Evolutionary conservation across 2,888 invertebrate species (phyloP).

Genomic region (Sarcophaga rosellei): DNA sequence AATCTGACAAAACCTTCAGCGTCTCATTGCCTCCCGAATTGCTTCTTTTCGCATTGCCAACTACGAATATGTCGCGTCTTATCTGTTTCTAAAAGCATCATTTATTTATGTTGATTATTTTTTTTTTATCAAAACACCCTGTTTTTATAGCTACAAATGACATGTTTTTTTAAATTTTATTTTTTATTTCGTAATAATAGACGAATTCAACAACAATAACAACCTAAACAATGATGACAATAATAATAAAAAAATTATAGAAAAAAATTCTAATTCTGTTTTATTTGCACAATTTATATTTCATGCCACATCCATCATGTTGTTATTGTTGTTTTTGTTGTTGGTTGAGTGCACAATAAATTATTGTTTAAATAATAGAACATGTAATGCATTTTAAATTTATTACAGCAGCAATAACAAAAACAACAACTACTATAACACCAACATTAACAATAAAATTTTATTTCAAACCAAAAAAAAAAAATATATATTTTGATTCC

Average conservation of each 20-base stretch:
- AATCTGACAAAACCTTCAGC: too few relatives aligned
- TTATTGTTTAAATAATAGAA: constrained; percentile 28
- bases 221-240: not conserved
- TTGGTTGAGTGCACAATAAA: constrained; percentile 19
- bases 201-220: not conserved
- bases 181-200: constrained; percentile 12
- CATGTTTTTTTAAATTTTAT: not conserved
- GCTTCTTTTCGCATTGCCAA: too few relatives aligned
- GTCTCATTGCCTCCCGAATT: too few relatives aligned
- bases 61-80: too few relatives aligned
- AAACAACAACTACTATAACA: not conserved
- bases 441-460: constrained; percentile 11
- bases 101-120: not conserved
- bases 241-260: constrained; percentile 30
- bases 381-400: constrained; percentile 46
- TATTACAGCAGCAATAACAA: constrained; percentile 3
- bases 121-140: not conserved
- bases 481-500: not conserved
- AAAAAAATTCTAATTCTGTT: constrained; percentile 40
- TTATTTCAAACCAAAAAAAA: not conserved
- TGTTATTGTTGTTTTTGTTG: not conserved
- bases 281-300: constrained; percentile 49
- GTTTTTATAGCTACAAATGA: not conserved
- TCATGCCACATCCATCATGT: not conserved
- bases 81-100: too few relatives aligned